These are phyloP conservation scores for Diacarnus erythraeanus DNA, from an alignment of 37 sponge, comb jelly and placozoan species.

Conservation along the genomic window DNA sequence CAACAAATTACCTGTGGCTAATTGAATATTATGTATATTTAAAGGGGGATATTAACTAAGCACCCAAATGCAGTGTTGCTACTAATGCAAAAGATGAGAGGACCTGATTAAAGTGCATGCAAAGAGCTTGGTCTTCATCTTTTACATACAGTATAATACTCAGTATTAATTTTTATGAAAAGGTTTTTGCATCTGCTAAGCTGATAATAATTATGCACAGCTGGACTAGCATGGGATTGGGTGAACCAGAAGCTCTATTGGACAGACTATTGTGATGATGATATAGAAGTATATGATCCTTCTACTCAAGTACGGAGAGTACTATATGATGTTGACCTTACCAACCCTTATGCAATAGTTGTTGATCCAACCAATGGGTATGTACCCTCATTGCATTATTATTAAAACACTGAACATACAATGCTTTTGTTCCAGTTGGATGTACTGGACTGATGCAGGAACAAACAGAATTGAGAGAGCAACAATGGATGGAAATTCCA, in stretches of 20 bases:
- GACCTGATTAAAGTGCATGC: too few species aligned
- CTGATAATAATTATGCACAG: background rate
- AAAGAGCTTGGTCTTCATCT: too few species aligned
- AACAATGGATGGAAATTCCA: constrained; percentile 22
- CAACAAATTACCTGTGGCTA: too few species aligned
- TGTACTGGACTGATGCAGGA: constrained; percentile 75
- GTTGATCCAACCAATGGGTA: constrained; percentile 48
- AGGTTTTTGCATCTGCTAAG: too few species aligned
- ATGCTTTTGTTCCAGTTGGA: constrained; percentile 10
- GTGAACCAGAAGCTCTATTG: constrained; percentile 17
- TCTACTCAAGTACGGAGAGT: constrained; percentile 1
- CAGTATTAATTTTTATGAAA: too few species aligned
- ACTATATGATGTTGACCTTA: background rate
- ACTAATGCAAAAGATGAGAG: too few species aligned
- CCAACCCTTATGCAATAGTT: constrained; percentile 17
- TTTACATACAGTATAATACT: too few species aligned
- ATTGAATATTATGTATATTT: too few species aligned
- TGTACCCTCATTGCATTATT: background rate
- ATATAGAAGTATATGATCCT: constrained; percentile 30
- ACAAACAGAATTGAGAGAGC: constrained; percentile 11
- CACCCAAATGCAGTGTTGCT: too few species aligned
- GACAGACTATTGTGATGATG: constrained; percentile 1
- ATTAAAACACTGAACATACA: background rate
- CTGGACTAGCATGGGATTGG: constrained; percentile 8
- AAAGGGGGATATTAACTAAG: too few species aligned